phyloP scores from a whole-genome alignment of 1,140 invertebrate species.

The Lepidurus couesii region DNA sequence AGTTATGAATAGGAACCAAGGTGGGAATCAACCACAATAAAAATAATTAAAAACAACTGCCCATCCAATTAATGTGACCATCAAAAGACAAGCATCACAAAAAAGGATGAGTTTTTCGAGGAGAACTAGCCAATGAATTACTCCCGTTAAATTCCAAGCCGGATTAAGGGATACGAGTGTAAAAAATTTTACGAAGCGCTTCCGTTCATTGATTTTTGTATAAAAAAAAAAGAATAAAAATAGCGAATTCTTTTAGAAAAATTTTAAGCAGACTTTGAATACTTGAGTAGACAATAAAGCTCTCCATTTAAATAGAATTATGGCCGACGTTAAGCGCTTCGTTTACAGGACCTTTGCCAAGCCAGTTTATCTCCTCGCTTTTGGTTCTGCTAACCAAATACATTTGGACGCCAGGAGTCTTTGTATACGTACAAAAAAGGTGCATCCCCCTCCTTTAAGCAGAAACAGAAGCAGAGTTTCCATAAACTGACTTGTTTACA shows the following conservation, averaged over 20 bases:
- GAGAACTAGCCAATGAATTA: not conserved
- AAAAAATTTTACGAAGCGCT: not conserved
- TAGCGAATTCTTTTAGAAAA: not conserved
- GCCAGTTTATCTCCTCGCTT: not conserved
- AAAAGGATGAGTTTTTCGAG: not conserved
- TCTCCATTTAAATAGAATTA: not conserved
- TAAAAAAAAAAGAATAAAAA: not conserved
- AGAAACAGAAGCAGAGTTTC: not conserved
- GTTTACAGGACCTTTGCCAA: slow-evolving; percentile 11
- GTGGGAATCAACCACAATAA: not conserved
- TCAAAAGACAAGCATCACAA: not conserved
- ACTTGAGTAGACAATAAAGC: not conserved
- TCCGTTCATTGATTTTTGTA: not conserved
- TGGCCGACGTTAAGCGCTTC: not conserved
- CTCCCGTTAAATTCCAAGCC: not conserved
- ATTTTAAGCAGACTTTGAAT: not conserved
- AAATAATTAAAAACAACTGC: not conserved
- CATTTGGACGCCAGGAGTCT: not conserved
- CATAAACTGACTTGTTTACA: slow-evolving; percentile 2
- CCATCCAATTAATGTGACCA: not conserved
- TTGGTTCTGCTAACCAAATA: not conserved
- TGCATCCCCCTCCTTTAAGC: not conserved
- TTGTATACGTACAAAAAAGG: not conserved
- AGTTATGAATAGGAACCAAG: slow-evolving; percentile 11
- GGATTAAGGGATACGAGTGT: not conserved